phyloP scores from a whole-genome alignment of 2,888 invertebrate species.

The Ormia ochracea region DNA sequence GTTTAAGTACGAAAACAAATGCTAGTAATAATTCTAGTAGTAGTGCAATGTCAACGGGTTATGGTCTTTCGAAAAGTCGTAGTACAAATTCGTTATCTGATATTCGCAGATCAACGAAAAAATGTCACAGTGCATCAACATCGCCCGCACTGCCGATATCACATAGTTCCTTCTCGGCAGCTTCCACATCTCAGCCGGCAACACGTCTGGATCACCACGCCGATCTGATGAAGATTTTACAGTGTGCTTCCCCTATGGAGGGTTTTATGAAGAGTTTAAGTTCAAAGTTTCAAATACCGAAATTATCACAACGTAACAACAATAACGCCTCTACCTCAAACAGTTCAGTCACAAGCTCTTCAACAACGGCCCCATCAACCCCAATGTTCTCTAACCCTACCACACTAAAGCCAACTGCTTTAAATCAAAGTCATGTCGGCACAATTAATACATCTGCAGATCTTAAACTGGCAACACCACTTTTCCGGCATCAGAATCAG shows the following conservation, averaged over 20 bases:
- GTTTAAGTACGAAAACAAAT: constrained; percentile 70
- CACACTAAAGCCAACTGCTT: background rate
- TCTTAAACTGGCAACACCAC: background rate
- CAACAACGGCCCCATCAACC: constrained; percentile 3
- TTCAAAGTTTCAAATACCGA: constrained; percentile 91
- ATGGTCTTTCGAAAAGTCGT: constrained; percentile 71
- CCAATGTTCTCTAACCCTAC: background rate
- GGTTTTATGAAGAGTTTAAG: constrained; percentile 87
- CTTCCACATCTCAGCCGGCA: constrained; percentile 68
- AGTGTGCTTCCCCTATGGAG: constrained; percentile 81
- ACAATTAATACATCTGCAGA: constrained; percentile 5
- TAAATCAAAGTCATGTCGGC: constrained; percentile 25
- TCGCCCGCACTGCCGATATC: constrained; percentile 58
- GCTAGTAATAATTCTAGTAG: constrained; percentile 64
- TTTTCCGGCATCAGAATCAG: background rate
- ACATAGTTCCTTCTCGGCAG: constrained; percentile 43
- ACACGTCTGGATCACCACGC: constrained; percentile 72
- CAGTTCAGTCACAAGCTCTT: background rate
- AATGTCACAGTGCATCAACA: constrained; percentile 65
- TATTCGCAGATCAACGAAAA: constrained; percentile 59
- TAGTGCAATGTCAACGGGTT: constrained; percentile 59
- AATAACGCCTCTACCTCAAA: constrained; percentile 49
- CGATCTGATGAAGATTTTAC: constrained; percentile 79
- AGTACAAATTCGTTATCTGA: constrained; percentile 74
- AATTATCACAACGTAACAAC: constrained; percentile 80